Percentiles rank a stretch among this genome's conserved stretches.
phyloP scores from a whole-genome alignment of 2,113 vertebrate genomes.

The Xyrauchen texanus region DNA sequence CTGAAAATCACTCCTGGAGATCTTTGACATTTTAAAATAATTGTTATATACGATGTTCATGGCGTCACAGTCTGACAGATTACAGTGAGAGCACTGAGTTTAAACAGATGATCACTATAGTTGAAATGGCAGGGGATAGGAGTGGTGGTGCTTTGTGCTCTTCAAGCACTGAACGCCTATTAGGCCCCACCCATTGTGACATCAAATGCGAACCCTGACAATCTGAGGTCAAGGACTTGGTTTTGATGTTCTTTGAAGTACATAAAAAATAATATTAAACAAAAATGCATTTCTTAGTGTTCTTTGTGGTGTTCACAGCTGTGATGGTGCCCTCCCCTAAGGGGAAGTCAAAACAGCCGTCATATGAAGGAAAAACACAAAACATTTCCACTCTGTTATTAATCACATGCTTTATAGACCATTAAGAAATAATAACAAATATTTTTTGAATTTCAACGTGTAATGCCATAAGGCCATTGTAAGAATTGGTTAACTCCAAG shows the following conservation, averaged over 20 bases:
- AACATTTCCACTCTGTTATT: constrained; percentile 40
- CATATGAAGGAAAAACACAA: neutral
- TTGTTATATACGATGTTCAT: neutral
- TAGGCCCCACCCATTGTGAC: neutral
- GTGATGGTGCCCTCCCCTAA: neutral
- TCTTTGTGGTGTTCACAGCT: neutral
- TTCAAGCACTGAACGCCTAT: neutral
- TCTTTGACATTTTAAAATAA: neutral
- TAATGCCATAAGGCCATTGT: neutral
- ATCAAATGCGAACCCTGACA: neutral
- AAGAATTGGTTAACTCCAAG: too few relatives aligned
- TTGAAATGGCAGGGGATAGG: neutral
- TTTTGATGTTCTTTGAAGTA: constrained; percentile 3
- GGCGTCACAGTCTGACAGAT: neutral
- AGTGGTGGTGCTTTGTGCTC: neutral
- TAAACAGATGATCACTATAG: constrained; percentile 3
- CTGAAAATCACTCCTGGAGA: neutral
- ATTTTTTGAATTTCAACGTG: neutral
- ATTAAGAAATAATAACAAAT: too few relatives aligned
- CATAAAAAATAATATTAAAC: constrained; percentile 12
- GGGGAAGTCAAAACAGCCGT: neutral
- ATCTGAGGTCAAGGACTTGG: neutral
- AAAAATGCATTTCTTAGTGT: neutral
- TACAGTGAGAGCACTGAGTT: neutral
- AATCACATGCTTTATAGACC: constrained; percentile 3